Evolutionary conservation across 1,140 invertebrate genomes (phyloP).

Genomic region (Cardiocondyla obscurior): DNA sequence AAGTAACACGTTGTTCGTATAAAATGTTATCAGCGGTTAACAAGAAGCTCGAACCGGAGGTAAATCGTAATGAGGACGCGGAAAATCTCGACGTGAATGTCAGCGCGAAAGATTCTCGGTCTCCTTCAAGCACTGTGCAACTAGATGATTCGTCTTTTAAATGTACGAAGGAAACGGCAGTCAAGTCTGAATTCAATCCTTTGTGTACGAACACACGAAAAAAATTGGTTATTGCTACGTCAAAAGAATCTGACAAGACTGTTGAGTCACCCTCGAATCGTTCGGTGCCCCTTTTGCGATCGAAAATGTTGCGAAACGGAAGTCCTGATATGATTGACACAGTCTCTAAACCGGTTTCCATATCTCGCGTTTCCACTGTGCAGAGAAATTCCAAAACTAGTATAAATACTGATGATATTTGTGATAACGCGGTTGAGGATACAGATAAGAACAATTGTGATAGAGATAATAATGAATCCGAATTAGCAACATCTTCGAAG

Average conservation of each 20-base stretch:
- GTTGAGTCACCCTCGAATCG: neutral
- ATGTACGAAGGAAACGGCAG: conserved; percentile 10
- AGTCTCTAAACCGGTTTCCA: neutral
- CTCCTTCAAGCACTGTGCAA: neutral
- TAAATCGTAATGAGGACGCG: conserved; percentile 36
- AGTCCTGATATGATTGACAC: neutral
- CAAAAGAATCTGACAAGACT: neutral
- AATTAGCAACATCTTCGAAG: neutral
- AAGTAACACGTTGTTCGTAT: conserved; percentile 61
- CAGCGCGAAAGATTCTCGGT: neutral
- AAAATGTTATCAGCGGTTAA: conserved; percentile 32
- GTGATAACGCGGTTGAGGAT: neutral
- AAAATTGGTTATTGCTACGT: neutral
- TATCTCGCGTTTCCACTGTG: neutral
- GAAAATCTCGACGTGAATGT: conserved; percentile 71
- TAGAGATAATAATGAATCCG: neutral
- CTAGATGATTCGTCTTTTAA: conserved; percentile 25
- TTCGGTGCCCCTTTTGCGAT: neutral
- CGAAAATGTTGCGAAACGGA: conserved; percentile 34
- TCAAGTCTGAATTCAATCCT: conserved; percentile 4
- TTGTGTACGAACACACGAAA: conserved; percentile 25
- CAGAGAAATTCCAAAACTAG: conserved; percentile 13
- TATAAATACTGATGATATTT: neutral
- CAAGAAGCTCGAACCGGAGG: neutral
- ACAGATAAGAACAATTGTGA: neutral